These are phyloP conservation scores for Drosophila mimetica DNA, from an alignment of 2,888 invertebrate genomes.

Conservation along the genomic window DNA sequence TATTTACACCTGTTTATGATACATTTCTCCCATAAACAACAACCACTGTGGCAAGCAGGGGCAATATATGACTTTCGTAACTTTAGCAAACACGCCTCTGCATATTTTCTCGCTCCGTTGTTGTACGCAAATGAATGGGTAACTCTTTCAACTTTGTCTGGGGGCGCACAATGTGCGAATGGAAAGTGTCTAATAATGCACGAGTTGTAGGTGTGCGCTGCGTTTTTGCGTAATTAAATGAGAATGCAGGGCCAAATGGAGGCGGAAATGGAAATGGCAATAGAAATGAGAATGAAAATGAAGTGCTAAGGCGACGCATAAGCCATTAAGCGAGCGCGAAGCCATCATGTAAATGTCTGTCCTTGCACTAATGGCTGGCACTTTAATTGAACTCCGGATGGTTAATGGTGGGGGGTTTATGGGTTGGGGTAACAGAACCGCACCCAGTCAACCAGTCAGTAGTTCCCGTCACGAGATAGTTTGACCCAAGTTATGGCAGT, in stretches of 20 bases:
- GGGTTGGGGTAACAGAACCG: conserved; percentile 19
- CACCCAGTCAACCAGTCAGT: conserved; percentile 28
- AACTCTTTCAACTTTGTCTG: conserved; percentile 43
- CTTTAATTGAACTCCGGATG: conserved; percentile 64
- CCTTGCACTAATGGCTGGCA: conserved; percentile 64
- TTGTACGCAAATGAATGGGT: conserved; percentile 32
- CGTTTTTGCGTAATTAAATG: conserved; percentile 73
- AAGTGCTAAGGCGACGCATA: conserved; percentile 54
- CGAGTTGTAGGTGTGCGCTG: conserved; percentile 48
- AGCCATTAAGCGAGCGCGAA: conserved; percentile 61
- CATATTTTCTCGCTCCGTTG: conserved; percentile 31
- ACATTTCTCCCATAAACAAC: neutral
- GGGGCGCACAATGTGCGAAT: conserved; percentile 36
- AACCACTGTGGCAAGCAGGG: conserved; percentile 16
- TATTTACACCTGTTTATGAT: neutral
- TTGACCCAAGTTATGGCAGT: conserved; percentile 39
- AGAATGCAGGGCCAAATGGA: conserved; percentile 44
- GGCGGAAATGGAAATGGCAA: conserved; percentile 31
- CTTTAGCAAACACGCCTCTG: conserved; percentile 29
- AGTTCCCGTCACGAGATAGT: conserved; percentile 7
- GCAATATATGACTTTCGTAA: conserved; percentile 39
- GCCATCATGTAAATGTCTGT: conserved; percentile 52
- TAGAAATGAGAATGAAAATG: conserved; percentile 56
- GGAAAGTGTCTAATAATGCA: conserved; percentile 62
- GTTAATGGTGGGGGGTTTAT: conserved; percentile 1